Base-by-base conservation (phyloP, 2,888 invertebrate species). In the Campoplex capitator region DNA sequence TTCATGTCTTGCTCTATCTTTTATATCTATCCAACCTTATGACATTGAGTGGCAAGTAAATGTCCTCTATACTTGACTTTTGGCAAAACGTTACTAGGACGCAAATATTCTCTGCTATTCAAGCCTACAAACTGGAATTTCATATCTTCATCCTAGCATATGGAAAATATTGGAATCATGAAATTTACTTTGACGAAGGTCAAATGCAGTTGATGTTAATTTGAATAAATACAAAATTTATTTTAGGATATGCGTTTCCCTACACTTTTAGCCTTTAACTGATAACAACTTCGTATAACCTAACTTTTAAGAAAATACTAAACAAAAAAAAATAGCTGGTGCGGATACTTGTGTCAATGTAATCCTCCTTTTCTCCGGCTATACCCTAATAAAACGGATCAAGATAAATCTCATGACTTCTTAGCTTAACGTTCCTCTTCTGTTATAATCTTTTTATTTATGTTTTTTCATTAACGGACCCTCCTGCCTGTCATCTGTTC, bases 401-500 rank as follows among this genome's bases (percentile, higher is more conserved):
- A 68, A 75, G 28, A 45, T 9, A 56, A 74, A 62, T n/a, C 38
- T 67, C 18, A 67, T 67, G 54, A 42, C 56, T 45, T 67, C 28
- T 11, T 32, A 67, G 45, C 38, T 48, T 51, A 79, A 28, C n/a
- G 54, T 28, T 42, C 7, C 7, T 58, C 23, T 23, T 68, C 68
- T 58, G 48, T 74, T 56, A 42, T 45, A 28, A 35, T 67, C 74
- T 35, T 67, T 13, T 48, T 62, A 38, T 74, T 35, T 56, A 48
- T 54, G 68, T 79, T 68, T 51, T 74, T 79, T 79, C 74, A 78
- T 84, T 79, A 84, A 68, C 48, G 58, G 7, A 48, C 58, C 16
- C 68, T 35, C 28, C 38, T 42, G 48, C 58, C 78, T 4, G 6
- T 16, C 65, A 11, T 32, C 54, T 28, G 13, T 28, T 32, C 51